Evolutionary conservation across 2,797 vertebrate genomes (phyloP).

Genomic region (Sitta carolinensis): DNA sequence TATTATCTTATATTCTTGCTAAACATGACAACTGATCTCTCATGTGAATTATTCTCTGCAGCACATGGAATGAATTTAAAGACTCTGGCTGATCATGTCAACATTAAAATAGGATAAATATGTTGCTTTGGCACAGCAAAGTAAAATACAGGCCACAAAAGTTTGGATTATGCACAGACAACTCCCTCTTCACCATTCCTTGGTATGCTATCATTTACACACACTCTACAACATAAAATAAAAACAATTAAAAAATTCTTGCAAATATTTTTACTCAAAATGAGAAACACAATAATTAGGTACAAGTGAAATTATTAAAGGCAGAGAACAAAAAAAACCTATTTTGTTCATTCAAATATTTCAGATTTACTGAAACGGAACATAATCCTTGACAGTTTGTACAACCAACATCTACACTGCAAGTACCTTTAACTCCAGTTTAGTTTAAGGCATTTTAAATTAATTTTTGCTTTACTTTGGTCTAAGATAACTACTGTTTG

Average conservation of each 20-base stretch:
- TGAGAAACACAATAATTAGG: neutral
- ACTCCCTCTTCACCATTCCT: conserved; percentile 8
- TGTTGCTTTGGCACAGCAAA: conserved; percentile 41
- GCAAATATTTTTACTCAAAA: neutral
- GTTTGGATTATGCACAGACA: conserved; percentile 24
- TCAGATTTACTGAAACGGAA: neutral
- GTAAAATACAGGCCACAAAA: conserved; percentile 20
- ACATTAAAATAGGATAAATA: conserved; percentile 61
- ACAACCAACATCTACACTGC: neutral
- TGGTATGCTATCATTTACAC: neutral
- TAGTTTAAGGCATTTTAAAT: conserved; percentile 31
- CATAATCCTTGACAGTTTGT: neutral
- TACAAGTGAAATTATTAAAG: neutral
- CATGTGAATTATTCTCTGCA: neutral
- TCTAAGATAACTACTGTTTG: conserved; percentile 62
- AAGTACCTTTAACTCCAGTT: neutral
- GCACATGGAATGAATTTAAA: conserved; percentile 55
- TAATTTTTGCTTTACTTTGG: conserved; percentile 21
- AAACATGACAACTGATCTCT: conserved; percentile 11
- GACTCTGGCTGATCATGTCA: conserved; percentile 19
- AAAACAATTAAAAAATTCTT: neutral
- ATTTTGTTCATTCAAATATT: neutral
- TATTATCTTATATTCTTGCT: conserved; percentile 1
- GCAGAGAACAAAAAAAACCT: neutral
- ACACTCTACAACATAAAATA: neutral